These are phyloP conservation scores for Trichopria drosophilae DNA, from an alignment of 2,888 invertebrate species.

Conservation along the genomic window DNA sequence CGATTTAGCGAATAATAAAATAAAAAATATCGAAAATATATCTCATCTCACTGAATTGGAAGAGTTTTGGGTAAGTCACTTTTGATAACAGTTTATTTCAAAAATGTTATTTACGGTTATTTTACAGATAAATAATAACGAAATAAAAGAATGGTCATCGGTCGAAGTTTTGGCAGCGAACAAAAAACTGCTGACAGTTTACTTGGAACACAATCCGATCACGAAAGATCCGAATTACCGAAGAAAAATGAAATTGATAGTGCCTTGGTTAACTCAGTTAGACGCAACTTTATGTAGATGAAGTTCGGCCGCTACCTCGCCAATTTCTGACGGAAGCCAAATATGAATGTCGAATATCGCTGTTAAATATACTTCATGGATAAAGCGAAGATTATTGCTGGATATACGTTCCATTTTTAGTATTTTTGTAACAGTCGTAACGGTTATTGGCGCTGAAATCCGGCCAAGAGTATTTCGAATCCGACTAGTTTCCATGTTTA, in stretches of 20 bases:
- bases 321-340: too few species aligned
- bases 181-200: conserved; percentile 78
- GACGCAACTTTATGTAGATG: conserved; percentile 91
- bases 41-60: conserved; percentile 76
- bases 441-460: conserved; percentile 9
- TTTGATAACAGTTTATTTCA: conserved; percentile 8
- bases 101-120: conserved; percentile 14
- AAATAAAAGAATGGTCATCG: conserved; percentile 81
- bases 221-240: conserved; percentile 83
- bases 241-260: conserved; percentile 82
- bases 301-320: too few species aligned
- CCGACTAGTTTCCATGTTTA: too few species aligned
- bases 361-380: neutral
- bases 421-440: conserved; percentile 27
- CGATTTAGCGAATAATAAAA: conserved; percentile 87
- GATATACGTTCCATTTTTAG: conserved; percentile 22
- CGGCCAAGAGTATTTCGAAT: too few species aligned
- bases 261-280: conserved; percentile 87
- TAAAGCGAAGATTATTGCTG: too few species aligned
- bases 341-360: too few species aligned
- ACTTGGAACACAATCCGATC: conserved; percentile 91
- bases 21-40: conserved; percentile 78
- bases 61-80: conserved; percentile 86
- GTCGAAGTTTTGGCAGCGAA: conserved; percentile 73
- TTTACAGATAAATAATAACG: conserved; percentile 86